Evolutionary conservation across 2,888 invertebrate genomes (phyloP).

Genomic region (Himalopsyche kuldschensis): DNA sequence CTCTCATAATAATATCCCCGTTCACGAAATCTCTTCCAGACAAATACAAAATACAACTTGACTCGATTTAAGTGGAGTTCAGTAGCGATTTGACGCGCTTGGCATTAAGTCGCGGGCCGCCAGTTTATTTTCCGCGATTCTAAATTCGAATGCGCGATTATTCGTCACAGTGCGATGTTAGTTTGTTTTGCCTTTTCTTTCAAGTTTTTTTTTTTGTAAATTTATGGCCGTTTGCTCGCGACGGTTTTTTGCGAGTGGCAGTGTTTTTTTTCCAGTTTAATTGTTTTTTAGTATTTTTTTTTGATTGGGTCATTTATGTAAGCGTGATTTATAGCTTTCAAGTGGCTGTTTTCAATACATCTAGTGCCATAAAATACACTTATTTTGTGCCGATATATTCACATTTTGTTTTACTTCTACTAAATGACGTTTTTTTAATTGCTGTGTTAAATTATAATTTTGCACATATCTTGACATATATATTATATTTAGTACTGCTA

Average conservation of each 20-base stretch:
- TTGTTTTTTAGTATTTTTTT: background rate
- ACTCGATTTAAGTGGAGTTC: background rate
- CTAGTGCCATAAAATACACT: background rate
- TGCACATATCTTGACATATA: background rate
- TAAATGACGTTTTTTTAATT: background rate
- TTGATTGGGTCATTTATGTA: background rate
- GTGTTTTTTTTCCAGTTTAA: background rate
- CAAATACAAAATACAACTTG: background rate
- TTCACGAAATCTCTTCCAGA: background rate
- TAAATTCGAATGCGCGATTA: background rate
- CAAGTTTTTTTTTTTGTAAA: background rate
- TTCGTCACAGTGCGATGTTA: background rate
- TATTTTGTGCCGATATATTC: background rate
- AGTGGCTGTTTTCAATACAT: background rate
- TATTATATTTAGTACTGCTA: too few relatives aligned
- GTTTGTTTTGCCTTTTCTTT: background rate
- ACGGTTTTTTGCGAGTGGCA: background rate
- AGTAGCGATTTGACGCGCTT: background rate
- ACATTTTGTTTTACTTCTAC: background rate
- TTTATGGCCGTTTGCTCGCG: background rate
- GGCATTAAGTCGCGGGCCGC: background rate
- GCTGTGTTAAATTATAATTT: background rate
- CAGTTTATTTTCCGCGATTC: background rate
- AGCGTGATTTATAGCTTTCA: background rate
- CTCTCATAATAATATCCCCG: background rate